phyloP scores from a whole-genome alignment of 92 coral and sea anemone genomes.

The Siderastrea radians region DNA sequence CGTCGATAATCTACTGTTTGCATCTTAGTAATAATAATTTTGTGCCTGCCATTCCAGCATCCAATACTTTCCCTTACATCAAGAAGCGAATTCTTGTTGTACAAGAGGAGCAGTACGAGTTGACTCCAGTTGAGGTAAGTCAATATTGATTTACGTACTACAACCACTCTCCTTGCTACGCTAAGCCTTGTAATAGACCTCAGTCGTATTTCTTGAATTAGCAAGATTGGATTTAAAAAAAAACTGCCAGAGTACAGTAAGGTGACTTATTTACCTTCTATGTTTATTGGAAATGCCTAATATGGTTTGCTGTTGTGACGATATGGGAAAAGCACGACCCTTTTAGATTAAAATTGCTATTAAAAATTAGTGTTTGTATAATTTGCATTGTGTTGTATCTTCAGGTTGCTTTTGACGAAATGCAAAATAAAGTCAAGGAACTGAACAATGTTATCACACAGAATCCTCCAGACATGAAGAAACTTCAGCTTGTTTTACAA shows the following conservation, averaged over 20 bases:
- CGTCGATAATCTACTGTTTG: not conserved
- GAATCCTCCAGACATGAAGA: slow-evolving; percentile 98
- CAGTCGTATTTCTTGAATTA: not conserved
- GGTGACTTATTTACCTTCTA: too few species aligned
- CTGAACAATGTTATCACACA: slow-evolving; percentile 84
- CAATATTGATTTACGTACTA: not conserved
- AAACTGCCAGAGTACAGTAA: too few species aligned
- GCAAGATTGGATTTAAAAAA: too few species aligned
- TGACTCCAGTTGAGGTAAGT: slow-evolving; percentile 97
- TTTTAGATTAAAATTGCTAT: not conserved
- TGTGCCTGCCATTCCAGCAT: slow-evolving; percentile 63
- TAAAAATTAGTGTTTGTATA: not conserved
- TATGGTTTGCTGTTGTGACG: too few species aligned
- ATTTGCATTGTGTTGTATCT: not conserved
- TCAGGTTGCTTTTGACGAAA: slow-evolving; percentile 96
- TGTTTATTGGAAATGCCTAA: too few species aligned
- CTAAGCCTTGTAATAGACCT: too few species aligned
- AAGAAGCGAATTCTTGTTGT: slow-evolving; percentile 98
- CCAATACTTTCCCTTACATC: slow-evolving; percentile 96
- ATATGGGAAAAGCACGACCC: not conserved
- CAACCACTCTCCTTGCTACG: too few species aligned
- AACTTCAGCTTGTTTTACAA: slow-evolving; percentile 91
- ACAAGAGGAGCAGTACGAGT: slow-evolving; percentile 98
- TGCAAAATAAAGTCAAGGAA: slow-evolving; percentile 97
- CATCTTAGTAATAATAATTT: not conserved